Conservation (phyloP, 2,888 invertebrate genomes). For the Branchellion lobata region DNA sequence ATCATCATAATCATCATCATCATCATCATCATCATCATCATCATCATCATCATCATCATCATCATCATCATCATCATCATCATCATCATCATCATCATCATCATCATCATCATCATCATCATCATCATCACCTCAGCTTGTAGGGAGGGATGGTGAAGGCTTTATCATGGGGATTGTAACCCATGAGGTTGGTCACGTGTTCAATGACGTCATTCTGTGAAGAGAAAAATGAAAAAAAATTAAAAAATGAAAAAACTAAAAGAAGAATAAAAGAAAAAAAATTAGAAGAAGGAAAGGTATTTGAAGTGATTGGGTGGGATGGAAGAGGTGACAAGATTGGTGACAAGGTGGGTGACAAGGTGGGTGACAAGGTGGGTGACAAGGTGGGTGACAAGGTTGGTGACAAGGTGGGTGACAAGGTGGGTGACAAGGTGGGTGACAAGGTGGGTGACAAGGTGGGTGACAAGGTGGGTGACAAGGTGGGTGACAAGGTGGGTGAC, state of each 20-base stretch:
- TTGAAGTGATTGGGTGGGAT: too few relatives aligned
- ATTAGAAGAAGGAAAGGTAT: too few relatives aligned
- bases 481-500: too few relatives aligned
- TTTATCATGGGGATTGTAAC: constrained; percentile 87
- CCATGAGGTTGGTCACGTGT: constrained; percentile 86
- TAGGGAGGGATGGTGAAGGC: constrained; percentile 86
- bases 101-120: constrained; percentile 22
- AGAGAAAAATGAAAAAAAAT: constrained; percentile 28
- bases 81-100: constrained; percentile 29
- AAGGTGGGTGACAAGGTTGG: not conserved
- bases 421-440: not conserved
- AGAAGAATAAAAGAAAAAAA: too few relatives aligned
- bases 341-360: not conserved
- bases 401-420: not conserved
- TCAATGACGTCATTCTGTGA: constrained; percentile 80
- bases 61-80: constrained; percentile 7
- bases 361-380: not conserved
- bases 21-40: constrained; percentile 13
- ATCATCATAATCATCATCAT: constrained; percentile 23
- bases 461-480: too few relatives aligned
- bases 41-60: constrained; percentile 26
- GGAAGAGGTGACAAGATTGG: too few relatives aligned
- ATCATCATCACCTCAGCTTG: constrained; percentile 70
- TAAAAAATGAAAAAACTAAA: too few relatives aligned
- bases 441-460: too few relatives aligned